Evolutionary conservation across 2,888 invertebrate species (phyloP), one percentile per base, ranked within the genome.

Genomic region (Magallana nippona): DNA sequence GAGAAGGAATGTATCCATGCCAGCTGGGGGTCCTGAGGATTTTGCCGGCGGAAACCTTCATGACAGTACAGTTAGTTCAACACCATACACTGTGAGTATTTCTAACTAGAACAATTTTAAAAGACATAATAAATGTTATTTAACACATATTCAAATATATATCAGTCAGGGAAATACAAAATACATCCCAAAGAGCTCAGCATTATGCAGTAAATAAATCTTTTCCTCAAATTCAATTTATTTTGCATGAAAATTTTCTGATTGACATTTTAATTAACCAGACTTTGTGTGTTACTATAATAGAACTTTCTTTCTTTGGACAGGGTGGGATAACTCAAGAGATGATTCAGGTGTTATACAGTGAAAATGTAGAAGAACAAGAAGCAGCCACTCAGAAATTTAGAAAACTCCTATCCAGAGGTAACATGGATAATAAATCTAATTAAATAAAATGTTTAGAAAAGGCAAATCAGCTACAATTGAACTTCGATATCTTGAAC

Each of bases 361-460:
- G 93, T 87, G 94, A 94, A 77, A 92, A 93, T 88, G 83, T 91
- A 84, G 96, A 96, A 89, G 96, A 97, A 90, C 98, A 98, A 94
- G 95, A 98, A 87, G 95, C 95, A 91, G 98, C 98, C 8, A 98
- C 98, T 86, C 98, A 98, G 94, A 97, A 97, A 93, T 98, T 98
- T 95, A 96, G 99, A 85, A 98, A 98, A 95, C 95, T 99, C 81
- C 95, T 99, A 82, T 98, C 98, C 89, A 96, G 97, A 94, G 95
- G 94, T 94, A 87, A n/a, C n/a, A n/a, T n/a, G n/a, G n/a, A n/a
- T n/a, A n/a, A 83, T 81, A 32, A 13, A 19, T 44, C 44, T 44
- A 11, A 22, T 22, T 27, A n/a, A 10, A 2, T 19, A 77, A 22
- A 19, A 60, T 57, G 5, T 44, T 5, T 5, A 44, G 44, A 44